Evolutionary conservation across 2,797 vertebrate species (phyloP).

Genomic region (Ciconia nigra): DNA sequence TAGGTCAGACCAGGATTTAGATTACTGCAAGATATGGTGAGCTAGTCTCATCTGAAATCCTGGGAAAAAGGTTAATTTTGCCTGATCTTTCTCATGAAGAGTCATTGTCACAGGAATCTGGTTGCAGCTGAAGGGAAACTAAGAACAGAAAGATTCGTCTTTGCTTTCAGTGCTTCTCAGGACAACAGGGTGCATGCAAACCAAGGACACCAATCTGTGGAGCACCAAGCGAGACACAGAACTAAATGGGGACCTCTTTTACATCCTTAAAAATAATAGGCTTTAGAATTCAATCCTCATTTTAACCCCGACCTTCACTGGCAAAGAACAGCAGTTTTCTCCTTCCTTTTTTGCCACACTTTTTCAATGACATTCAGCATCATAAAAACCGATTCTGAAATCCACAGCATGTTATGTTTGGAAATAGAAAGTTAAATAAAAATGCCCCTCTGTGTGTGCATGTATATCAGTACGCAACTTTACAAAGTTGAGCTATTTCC

Average conservation of each 20-base stretch:
- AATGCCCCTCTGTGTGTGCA: background rate
- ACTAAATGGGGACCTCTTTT: background rate
- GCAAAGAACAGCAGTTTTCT: background rate
- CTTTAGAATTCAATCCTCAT: background rate
- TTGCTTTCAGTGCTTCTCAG: background rate
- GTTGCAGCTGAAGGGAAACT: background rate
- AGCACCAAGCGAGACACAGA: background rate
- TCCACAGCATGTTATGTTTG: background rate
- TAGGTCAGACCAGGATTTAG: background rate
- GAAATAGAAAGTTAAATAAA: conserved; percentile 13
- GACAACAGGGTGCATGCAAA: background rate
- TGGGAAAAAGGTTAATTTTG: background rate
- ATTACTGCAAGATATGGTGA: background rate
- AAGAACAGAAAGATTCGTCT: background rate
- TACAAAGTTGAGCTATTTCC: conserved; percentile 2
- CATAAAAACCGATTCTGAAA: background rate
- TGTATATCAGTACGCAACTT: background rate
- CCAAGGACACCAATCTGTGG: background rate
- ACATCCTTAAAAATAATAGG: background rate
- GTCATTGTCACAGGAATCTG: background rate
- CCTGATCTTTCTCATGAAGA: accelerated
- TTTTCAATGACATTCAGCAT: background rate
- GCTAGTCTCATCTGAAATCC: background rate
- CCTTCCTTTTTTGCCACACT: background rate
- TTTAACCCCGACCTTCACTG: background rate